A percentile compares a stretch with the other conserved stretches of the same genome.
These are phyloP conservation scores for Pecten maximus DNA, from an alignment of 2,888 invertebrate species.

Conservation along the genomic window DNA sequence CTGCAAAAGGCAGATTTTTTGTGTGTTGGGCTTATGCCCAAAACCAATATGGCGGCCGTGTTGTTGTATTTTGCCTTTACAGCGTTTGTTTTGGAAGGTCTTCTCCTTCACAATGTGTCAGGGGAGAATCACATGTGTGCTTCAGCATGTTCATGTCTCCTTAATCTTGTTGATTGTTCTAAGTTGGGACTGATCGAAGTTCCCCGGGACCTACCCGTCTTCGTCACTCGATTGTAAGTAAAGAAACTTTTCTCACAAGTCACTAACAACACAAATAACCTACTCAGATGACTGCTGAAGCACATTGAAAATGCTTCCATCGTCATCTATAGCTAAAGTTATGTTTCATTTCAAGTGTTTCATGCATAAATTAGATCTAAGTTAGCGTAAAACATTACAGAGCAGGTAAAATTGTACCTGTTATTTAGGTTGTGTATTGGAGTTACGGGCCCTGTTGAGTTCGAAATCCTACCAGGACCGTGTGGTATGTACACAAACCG, in stretches of 20 bases:
- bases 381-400: neutral
- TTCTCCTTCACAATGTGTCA: slow-evolving; percentile 54
- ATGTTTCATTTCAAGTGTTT: neutral
- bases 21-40: slow-evolving; percentile 61
- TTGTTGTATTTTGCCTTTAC: slow-evolving; percentile 73
- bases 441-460: slow-evolving; percentile 9
- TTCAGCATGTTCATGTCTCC: slow-evolving; percentile 88
- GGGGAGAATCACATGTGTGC: slow-evolving; percentile 84
- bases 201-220: slow-evolving; percentile 89
- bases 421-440: slow-evolving; percentile 26
- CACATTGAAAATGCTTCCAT: neutral
- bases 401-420: neutral
- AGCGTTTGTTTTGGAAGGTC: slow-evolving; percentile 74
- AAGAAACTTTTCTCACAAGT: neutral
- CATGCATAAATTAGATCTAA: neutral
- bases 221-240: slow-evolving; percentile 90
- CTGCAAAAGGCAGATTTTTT: slow-evolving; percentile 56
- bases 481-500: neutral
- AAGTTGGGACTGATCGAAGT: slow-evolving; percentile 88
- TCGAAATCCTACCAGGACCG: neutral
- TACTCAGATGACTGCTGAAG: slow-evolving; percentile 14
- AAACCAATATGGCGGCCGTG: slow-evolving; percentile 79
- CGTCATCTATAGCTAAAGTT: neutral
- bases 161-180: slow-evolving; percentile 90
- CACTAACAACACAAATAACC: neutral